A percentile compares a stretch with the other conserved stretches of the same genome.
These are phyloP conservation scores for Trachymyrmex cornetzi DNA, from an alignment of 1,140 invertebrate genomes.

Conservation along the genomic window DNA sequence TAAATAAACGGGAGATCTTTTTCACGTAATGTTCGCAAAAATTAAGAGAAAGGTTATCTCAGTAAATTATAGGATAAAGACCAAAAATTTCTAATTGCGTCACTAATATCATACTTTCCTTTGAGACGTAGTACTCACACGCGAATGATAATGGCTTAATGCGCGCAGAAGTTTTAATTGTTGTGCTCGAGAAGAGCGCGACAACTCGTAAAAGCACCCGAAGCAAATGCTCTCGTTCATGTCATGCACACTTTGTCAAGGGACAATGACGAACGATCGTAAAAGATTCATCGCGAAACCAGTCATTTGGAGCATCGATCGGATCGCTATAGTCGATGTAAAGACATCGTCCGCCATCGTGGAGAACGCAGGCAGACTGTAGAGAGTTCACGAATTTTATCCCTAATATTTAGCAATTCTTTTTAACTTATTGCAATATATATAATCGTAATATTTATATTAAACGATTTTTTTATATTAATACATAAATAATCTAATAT, in stretches of 20 bases:
- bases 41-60: not conserved
- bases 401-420: not conserved
- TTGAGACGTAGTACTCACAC: not conserved
- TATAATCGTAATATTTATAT: not conserved
- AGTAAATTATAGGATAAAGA: not conserved
- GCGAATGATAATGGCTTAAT: slow-evolving; percentile 21
- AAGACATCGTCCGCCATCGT: slow-evolving; percentile 25
- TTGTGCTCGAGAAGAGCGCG: slow-evolving; percentile 32
- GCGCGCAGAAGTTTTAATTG: slow-evolving; percentile 53
- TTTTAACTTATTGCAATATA: not conserved
- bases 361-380: not conserved
- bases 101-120: not conserved
- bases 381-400: slow-evolving; percentile 15
- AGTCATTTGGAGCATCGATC: slow-evolving; percentile 62
- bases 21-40: not conserved
- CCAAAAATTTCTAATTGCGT: not conserved
- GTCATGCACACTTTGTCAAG: slow-evolving; percentile 31
- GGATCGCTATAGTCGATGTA: slow-evolving; percentile 50
- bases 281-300: slow-evolving; percentile 58
- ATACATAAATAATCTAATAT: too few relatives aligned
- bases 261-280: slow-evolving; percentile 57
- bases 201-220: slow-evolving; percentile 25
- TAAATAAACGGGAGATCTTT: not conserved
- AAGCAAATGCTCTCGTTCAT: slow-evolving; percentile 26
- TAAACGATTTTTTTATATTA: not conserved